phyloP scores from a whole-genome alignment of 2,888 invertebrate genomes.

The Sisyra nigra region DNA sequence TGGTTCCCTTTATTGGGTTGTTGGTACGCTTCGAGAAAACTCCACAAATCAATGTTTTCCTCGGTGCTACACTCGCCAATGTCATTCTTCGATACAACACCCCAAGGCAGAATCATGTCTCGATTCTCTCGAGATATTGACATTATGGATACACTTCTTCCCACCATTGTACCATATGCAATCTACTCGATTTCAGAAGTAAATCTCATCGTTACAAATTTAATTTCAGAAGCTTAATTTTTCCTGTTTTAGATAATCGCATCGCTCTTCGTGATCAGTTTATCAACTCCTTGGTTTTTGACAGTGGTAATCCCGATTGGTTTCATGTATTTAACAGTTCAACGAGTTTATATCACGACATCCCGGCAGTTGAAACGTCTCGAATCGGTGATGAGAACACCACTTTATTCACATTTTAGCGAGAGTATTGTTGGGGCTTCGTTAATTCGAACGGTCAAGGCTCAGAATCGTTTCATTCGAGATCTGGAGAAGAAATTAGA shows the following conservation, averaged over 20 bases:
- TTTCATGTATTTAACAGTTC: slow-evolving; percentile 67
- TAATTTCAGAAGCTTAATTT: slow-evolving; percentile 22
- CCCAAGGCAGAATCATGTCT: slow-evolving; percentile 55
- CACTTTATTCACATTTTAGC: slow-evolving; percentile 92
- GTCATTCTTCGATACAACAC: slow-evolving; percentile 65
- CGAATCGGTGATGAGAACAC: slow-evolving; percentile 86
- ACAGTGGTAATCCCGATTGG: slow-evolving; percentile 66
- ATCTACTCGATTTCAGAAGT: no score
- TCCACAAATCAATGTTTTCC: slow-evolving; percentile 41
- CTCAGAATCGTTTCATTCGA: slow-evolving; percentile 63
- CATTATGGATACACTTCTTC: slow-evolving; percentile 47
- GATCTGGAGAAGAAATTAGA: slow-evolving; percentile 87
- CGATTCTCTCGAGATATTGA: slow-evolving; percentile 63
- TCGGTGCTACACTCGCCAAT: slow-evolving; percentile 51
- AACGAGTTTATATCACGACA: slow-evolving; percentile 87
- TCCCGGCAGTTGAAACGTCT: slow-evolving; percentile 87
- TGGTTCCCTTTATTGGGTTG: slow-evolving; percentile 36
- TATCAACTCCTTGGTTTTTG: slow-evolving; percentile 69
- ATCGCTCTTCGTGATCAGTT: slow-evolving; percentile 72
- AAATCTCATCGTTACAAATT: no score
- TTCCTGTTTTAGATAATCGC: slow-evolving; percentile 53
- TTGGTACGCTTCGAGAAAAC: slow-evolving; percentile 43
- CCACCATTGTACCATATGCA: slow-evolving; percentile 8
- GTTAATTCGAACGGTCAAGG: slow-evolving; percentile 74
- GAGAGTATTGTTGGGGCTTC: slow-evolving; percentile 81